These are phyloP conservation scores for Agelaius tricolor DNA, from an alignment of 2,113 vertebrate genomes.

Conservation along the genomic window DNA sequence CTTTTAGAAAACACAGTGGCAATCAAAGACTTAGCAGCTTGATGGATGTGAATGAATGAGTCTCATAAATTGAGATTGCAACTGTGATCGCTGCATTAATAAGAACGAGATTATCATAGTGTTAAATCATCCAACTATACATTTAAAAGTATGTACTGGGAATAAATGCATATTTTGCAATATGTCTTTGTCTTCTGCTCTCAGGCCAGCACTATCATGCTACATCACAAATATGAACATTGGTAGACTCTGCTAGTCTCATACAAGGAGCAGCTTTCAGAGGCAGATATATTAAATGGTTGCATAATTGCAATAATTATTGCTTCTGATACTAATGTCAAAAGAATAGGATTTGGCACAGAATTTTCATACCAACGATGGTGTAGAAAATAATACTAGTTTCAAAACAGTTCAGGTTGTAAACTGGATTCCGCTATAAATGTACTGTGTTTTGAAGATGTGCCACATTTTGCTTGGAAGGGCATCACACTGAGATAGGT, in stretches of 20 bases:
- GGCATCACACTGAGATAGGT: background rate
- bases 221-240: background rate
- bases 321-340: background rate
- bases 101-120: constrained; percentile 66
- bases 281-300: background rate
- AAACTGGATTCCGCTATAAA: background rate
- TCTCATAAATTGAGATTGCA: constrained; percentile 60
- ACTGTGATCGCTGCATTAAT: constrained; percentile 61
- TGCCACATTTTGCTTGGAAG: background rate
- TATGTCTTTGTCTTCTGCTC: constrained; percentile 13
- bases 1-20: constrained; percentile 50
- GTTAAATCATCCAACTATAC: constrained; percentile 61
- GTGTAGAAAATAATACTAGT: background rate
- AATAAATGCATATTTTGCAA: constrained; percentile 3
- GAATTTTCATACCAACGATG: background rate
- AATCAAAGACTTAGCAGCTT: constrained; percentile 52
- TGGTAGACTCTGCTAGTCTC: background rate
- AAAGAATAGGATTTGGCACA: background rate
- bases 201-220: background rate
- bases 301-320: background rate
- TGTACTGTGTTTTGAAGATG: background rate
- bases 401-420: background rate
- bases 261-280: background rate
- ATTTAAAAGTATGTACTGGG: constrained; percentile 43
- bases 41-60: constrained; percentile 57